A percentile compares a stretch with the other conserved stretches of the same genome.
Conservation (phyloP, 2,113 vertebrate genomes). For the Neofelis nebulosa region DNA sequence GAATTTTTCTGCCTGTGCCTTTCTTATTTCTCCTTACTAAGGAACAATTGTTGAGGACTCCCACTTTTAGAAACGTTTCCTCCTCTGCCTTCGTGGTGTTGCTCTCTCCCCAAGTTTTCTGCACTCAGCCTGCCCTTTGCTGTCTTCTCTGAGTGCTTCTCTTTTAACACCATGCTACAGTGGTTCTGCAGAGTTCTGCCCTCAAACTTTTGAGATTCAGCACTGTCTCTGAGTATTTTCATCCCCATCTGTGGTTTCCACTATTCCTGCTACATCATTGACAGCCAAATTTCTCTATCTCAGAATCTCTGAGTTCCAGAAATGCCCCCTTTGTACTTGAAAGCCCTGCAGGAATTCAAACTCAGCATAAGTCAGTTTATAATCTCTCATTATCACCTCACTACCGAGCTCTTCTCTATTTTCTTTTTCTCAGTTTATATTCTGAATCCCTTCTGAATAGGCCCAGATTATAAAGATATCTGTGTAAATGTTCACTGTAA, state of each 20-base stretch:
- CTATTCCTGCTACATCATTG: not conserved
- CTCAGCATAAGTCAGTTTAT: not conserved
- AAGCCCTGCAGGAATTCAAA: not conserved
- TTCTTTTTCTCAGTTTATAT: not conserved
- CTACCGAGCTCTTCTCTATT: not conserved
- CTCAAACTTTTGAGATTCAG: not conserved
- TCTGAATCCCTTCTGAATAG: not conserved
- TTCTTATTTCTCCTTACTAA: not conserved
- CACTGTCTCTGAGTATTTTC: too few species aligned
- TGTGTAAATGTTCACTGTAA: not conserved
- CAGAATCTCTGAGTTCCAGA: not conserved
- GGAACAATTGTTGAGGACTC: not conserved
- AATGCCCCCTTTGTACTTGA: not conserved
- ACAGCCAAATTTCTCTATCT: not conserved
- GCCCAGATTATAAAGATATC: not conserved
- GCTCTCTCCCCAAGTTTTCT: not conserved
- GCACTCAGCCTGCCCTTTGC: not conserved
- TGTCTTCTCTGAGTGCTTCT: not conserved
- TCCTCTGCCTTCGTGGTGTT: not conserved
- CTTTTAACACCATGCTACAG: not conserved
- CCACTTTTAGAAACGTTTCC: not conserved
- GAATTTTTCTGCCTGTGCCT: not conserved
- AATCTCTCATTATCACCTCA: not conserved
- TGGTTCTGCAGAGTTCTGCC: not conserved
- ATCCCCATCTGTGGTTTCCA: not conserved